These are phyloP conservation scores for Hephaestus fuliginosus DNA, from an alignment of 2,797 vertebrate genomes.

Conservation along the genomic window DNA sequence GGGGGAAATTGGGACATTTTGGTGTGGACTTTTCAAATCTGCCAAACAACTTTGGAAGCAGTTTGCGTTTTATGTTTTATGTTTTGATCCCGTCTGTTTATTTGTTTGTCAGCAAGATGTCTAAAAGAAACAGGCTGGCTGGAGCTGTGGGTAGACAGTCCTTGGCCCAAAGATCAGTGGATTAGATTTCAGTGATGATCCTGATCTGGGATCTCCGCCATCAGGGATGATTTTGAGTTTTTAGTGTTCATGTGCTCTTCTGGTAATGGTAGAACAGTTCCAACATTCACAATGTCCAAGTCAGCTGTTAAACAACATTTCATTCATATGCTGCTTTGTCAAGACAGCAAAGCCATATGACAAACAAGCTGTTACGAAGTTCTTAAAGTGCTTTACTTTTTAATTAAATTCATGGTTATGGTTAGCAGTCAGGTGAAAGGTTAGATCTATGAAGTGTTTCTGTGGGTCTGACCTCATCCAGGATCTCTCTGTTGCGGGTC, in stretches of 20 bases:
- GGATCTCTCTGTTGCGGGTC: conserved; percentile 96
- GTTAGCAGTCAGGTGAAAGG: background rate
- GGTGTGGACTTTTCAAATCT: conserved; percentile 56
- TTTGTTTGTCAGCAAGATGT: conserved; percentile 69
- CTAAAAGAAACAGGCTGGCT: conserved; percentile 63
- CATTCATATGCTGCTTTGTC: conserved; percentile 53
- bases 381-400: conserved; percentile 43
- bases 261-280: conserved; percentile 27
- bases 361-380: conserved; percentile 47
- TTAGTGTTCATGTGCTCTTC: conserved; percentile 49
- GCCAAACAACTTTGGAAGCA: conserved; percentile 72
- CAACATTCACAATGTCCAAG: conserved; percentile 32
- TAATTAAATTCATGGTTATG: background rate
- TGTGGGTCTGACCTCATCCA: conserved; percentile 89
- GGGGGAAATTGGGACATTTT: conserved; percentile 42
- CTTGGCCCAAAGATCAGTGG: conserved; percentile 77
- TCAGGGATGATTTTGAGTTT: conserved; percentile 55
- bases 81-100: conserved; percentile 71
- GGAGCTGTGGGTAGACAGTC: conserved; percentile 60
- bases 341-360: conserved; percentile 47
- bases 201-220: conserved; percentile 75
- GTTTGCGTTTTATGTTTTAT: conserved; percentile 57
- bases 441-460: background rate
- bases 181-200: conserved; percentile 72
- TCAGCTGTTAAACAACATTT: conserved; percentile 39